phyloP scores from a whole-genome alignment of 2,888 invertebrate genomes.

The Ophioninae sp. region DNA sequence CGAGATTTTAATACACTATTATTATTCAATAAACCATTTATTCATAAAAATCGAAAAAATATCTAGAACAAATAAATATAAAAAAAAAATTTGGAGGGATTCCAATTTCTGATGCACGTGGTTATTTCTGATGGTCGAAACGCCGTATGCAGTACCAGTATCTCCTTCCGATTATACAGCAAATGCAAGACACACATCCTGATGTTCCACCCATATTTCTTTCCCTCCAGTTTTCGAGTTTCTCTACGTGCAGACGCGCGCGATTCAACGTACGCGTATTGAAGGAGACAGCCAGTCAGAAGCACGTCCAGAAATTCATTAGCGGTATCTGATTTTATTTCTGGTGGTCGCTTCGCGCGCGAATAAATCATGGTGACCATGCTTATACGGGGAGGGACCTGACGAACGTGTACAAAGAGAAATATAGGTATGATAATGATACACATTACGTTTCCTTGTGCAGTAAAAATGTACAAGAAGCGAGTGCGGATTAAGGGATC shows the following conservation, averaged over 20 bases:
- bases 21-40: no score
- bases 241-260: conserved; percentile 8
- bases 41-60: no score
- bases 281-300: conserved; percentile 6
- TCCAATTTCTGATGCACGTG: background rate
- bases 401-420: background rate
- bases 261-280: background rate
- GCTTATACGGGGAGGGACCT: conserved; percentile 43
- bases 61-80: no score
- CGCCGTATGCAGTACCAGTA: conserved; percentile 40
- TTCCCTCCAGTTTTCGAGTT: conserved; percentile 56
- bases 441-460: conserved; percentile 24
- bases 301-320: conserved; percentile 73
- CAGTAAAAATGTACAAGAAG: background rate
- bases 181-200: conserved; percentile 44
- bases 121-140: conserved; percentile 22
- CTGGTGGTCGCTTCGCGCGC: conserved; percentile 78
- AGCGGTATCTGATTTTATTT: conserved; percentile 78
- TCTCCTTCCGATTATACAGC: conserved; percentile 26
- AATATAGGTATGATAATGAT: background rate
- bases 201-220: conserved; percentile 51
- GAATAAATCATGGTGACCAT: conserved; percentile 75
- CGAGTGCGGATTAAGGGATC: no score
- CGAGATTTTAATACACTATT: no score
- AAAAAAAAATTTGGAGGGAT: no score